phyloP scores from a whole-genome alignment of 2,797 vertebrate species.

The Enoplosus armatus region DNA sequence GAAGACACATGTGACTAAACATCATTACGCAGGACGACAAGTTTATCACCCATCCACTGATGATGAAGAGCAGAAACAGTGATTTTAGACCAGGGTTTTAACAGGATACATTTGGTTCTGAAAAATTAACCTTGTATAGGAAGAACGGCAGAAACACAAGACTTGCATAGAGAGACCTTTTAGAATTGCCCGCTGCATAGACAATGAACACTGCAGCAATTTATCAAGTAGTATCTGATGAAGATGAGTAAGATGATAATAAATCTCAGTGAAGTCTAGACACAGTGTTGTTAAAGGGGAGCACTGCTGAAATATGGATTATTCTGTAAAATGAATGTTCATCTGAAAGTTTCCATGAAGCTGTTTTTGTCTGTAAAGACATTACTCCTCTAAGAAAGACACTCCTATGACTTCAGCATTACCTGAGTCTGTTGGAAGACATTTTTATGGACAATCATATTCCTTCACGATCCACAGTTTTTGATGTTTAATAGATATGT shows the following conservation, averaged over 20 bases:
- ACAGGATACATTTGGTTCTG: conserved; percentile 40
- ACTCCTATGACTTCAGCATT: not conserved
- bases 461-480: not conserved
- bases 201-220: conserved; percentile 55
- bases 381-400: conserved; percentile 10
- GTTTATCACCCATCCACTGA: conserved; percentile 14
- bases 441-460: conserved; percentile 7
- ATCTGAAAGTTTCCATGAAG: not conserved
- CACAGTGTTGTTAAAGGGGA: conserved; percentile 54
- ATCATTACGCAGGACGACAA: conserved; percentile 6
- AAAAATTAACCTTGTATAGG: not conserved
- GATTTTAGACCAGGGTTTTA: conserved; percentile 8
- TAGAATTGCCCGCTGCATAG: conserved; percentile 59
- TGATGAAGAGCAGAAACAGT: conserved; percentile 17
- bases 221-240: conserved; percentile 51
- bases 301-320: conserved; percentile 18
- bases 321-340: conserved; percentile 22
- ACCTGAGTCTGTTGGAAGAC: not conserved
- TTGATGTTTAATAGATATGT: not conserved
- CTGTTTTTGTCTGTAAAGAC: not conserved
- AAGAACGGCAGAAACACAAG: conserved; percentile 55
- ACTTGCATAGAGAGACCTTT: conserved; percentile 78
- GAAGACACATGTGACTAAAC: conserved; percentile 32
- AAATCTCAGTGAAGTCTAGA: conserved; percentile 31
- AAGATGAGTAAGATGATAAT: conserved; percentile 36